Percentiles rank a stretch among this genome's conserved stretches.
Evolutionary conservation across 2,888 invertebrate genomes (phyloP).

Genomic region (Bombylius discolor): DNA sequence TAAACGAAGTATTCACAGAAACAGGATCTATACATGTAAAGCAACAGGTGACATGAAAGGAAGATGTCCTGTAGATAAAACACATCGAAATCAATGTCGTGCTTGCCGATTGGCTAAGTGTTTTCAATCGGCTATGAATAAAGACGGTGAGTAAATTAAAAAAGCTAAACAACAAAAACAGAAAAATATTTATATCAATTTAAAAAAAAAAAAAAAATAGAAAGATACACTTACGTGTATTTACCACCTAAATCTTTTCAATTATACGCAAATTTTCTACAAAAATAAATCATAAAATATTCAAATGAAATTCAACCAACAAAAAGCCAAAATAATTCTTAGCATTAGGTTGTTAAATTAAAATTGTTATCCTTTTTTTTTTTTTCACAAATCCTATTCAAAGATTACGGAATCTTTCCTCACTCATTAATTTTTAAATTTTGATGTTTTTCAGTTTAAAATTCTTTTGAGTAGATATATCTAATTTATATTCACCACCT

Average conservation of each 20-base stretch:
- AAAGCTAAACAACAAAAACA: not conserved
- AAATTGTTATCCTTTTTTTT: conserved; percentile 15
- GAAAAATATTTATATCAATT: not conserved
- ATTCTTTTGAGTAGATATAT: too few relatives aligned
- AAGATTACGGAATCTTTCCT: too few relatives aligned
- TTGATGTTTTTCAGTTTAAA: too few relatives aligned
- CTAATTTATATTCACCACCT: too few relatives aligned
- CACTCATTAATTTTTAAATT: too few relatives aligned
- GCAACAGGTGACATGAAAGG: conserved; percentile 87
- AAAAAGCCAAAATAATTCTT: conserved; percentile 16
- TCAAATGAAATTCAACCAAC: conserved; percentile 12
- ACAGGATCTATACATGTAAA: conserved; percentile 93
- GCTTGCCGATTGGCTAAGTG: conserved; percentile 91
- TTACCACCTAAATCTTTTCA: too few relatives aligned
- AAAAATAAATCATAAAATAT: conserved; percentile 4
- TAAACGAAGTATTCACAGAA: conserved; percentile 90
- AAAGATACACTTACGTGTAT: not conserved
- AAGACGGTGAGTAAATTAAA: conserved; percentile 70
- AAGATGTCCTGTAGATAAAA: conserved; percentile 91
- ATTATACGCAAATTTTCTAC: too few relatives aligned
- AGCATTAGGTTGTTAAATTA: conserved; percentile 14
- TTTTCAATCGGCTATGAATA: conserved; percentile 94
- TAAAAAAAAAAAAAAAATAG: not conserved
- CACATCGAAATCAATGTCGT: conserved; percentile 91
- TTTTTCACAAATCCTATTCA: too few relatives aligned